phyloP scores from a whole-genome alignment of 1,140 invertebrate genomes.

The Saccostrea cuccullata region DNA sequence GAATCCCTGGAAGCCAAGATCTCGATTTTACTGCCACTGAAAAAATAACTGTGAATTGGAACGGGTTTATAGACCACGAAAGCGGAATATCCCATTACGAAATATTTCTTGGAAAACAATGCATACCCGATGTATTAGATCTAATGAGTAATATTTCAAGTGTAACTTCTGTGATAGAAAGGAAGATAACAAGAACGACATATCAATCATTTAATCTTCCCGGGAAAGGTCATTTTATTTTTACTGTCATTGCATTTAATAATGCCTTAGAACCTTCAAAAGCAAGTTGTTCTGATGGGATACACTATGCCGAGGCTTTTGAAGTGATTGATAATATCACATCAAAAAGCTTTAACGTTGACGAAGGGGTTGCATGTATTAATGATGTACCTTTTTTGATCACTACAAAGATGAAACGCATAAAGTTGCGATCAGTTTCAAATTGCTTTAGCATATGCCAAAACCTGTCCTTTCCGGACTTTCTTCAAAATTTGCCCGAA shows the following conservation, averaged over 20 bases:
- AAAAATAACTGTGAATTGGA: conserved; percentile 52
- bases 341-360: conserved; percentile 42
- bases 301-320: conserved; percentile 43
- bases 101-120: conserved; percentile 43
- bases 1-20: conserved; percentile 45
- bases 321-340: conserved; percentile 45
- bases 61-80: conserved; percentile 62
- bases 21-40: conserved; percentile 57
- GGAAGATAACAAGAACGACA: neutral
- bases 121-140: neutral
- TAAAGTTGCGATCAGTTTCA: neutral
- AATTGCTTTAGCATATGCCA: conserved; percentile 12
- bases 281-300: conserved; percentile 59
- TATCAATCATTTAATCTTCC: conserved; percentile 16
- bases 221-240: conserved; percentile 50
- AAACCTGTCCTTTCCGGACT: neutral
- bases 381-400: conserved; percentile 39
- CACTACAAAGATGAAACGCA: conserved; percentile 30
- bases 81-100: conserved; percentile 58
- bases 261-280: conserved; percentile 61
- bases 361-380: conserved; percentile 46
- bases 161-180: neutral
- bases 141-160: neutral
- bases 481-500: neutral
- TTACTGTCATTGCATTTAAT: conserved; percentile 56